Percentiles rank a stretch among this genome's conserved stretches.
These are phyloP conservation scores for Lasioglossum marginatum DNA, from an alignment of 2,888 invertebrate species.

Conservation along the genomic window DNA sequence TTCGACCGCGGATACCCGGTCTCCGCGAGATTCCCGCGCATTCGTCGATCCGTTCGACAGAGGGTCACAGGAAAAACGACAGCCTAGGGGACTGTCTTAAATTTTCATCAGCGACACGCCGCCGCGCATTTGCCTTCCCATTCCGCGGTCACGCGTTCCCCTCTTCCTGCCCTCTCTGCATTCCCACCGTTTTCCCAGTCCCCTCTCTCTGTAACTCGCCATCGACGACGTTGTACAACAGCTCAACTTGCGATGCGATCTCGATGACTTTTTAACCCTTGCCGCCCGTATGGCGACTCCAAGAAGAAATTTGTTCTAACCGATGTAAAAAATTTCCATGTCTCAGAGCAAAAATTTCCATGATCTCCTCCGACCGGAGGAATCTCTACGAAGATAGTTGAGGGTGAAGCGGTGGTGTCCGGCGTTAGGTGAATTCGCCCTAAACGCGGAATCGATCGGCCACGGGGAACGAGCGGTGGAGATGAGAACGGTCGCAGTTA, in stretches of 20 bases:
- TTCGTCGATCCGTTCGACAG: slow-evolving; percentile 38
- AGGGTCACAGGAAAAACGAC: slow-evolving; percentile 8
- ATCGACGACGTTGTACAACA: neutral
- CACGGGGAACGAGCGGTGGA: neutral
- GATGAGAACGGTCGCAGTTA: slow-evolving; percentile 21
- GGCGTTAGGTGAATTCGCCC: neutral
- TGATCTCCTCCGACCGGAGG: neutral
- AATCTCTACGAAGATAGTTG: neutral
- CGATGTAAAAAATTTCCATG: neutral
- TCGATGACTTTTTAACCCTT: neutral
- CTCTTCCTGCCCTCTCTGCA: neutral
- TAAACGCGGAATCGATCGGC: slow-evolving; percentile 16
- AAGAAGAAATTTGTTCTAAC: neutral
- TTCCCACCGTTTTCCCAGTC: neutral
- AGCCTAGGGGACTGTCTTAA: slow-evolving; percentile 31
- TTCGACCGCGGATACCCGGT: slow-evolving; percentile 41
- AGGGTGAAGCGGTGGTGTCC: neutral
- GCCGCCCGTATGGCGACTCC: too few species aligned
- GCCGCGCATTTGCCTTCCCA: slow-evolving; percentile 1
- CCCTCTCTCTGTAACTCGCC: neutral
- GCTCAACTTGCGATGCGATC: neutral
- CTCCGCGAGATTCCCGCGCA: slow-evolving; percentile 17
- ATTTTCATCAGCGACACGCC: slow-evolving; percentile 33
- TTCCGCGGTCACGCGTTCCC: neutral
- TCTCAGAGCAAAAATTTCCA: neutral